Evolutionary conservation across 2,888 invertebrate genomes (phyloP).

Genomic region (Pachycephus smyrnensis): DNA sequence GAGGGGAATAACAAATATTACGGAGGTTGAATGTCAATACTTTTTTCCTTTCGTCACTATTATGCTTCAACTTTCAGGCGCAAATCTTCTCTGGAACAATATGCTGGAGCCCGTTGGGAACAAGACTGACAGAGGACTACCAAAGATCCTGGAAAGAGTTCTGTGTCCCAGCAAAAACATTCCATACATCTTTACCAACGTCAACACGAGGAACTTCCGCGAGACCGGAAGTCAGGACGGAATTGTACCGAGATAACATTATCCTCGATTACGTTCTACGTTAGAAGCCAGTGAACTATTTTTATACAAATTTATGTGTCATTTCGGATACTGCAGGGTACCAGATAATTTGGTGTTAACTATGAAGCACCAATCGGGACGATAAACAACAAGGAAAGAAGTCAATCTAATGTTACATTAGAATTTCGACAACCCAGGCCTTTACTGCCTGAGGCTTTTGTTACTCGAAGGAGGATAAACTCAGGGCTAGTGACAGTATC

Average conservation of each 20-base stretch:
- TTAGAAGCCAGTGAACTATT: not conserved
- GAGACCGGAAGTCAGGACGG: conserved; percentile 66
- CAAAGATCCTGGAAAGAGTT: conserved; percentile 72
- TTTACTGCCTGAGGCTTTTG: not conserved
- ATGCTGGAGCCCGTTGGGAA: conserved; percentile 77
- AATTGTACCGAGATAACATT: conserved; percentile 34
- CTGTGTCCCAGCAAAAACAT: conserved; percentile 71
- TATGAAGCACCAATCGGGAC: not conserved
- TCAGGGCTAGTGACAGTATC: conserved; percentile 28
- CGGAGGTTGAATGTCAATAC: not conserved
- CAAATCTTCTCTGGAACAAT: conserved; percentile 81
- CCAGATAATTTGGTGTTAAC: not conserved
- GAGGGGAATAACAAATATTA: not conserved
- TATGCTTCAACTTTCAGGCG: conserved; percentile 68
- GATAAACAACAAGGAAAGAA: not conserved
- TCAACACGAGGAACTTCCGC: conserved; percentile 69
- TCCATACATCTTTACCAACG: conserved; percentile 77
- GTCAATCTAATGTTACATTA: not conserved
- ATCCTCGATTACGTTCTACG: not conserved
- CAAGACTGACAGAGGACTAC: conserved; percentile 72
- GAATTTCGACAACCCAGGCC: not conserved
- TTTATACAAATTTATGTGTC: not conserved
- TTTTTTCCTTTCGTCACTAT: conserved; percentile 9
- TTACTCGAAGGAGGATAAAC: conserved; percentile 13
- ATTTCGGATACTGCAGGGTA: not conserved